Conservation (phyloP, 2,888 invertebrate genomes). For the Platerodrilus igneus region DNA sequence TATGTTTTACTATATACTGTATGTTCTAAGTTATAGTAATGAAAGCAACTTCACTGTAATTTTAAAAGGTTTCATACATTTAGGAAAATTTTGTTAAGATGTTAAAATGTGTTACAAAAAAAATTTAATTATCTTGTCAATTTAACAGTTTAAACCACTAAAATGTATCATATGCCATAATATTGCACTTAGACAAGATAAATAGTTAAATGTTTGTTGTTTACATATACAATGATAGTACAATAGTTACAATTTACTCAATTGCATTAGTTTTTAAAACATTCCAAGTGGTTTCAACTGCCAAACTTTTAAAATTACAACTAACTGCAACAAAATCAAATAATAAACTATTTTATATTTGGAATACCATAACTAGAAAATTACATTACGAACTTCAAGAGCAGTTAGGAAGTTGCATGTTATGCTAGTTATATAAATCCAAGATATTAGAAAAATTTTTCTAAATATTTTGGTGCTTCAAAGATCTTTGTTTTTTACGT, state of each 20-base stretch:
- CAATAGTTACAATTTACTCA: constrained; percentile 21
- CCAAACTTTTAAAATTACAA: constrained; percentile 15
- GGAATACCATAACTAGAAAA: neutral
- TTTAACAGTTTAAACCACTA: constrained; percentile 16
- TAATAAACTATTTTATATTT: no score
- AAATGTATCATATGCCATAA: constrained; percentile 18
- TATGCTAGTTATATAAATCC: constrained; percentile 15
- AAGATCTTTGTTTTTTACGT: constrained; percentile 12
- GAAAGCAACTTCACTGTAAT: constrained; percentile 15
- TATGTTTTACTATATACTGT: constrained; percentile 27
- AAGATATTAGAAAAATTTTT: constrained; percentile 10
- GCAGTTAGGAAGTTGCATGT: constrained; percentile 15
- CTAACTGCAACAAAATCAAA: constrained; percentile 9
- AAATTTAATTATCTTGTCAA: neutral
- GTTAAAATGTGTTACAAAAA: constrained; percentile 1
- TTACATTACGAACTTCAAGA: neutral
- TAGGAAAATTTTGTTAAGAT: neutral
- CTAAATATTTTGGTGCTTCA: constrained; percentile 16
- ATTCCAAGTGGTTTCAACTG: constrained; percentile 21
- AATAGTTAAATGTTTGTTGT: constrained; percentile 25
- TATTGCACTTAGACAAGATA: constrained; percentile 22
- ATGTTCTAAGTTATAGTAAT: constrained; percentile 24
- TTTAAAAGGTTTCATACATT: constrained; percentile 7
- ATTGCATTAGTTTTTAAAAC: constrained; percentile 17
- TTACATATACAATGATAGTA: constrained; percentile 21